Percentiles rank a stretch among this genome's conserved stretches.
Evolutionary conservation across 2,888 invertebrate species (phyloP).

Genomic region (Copidosoma aretas): DNA sequence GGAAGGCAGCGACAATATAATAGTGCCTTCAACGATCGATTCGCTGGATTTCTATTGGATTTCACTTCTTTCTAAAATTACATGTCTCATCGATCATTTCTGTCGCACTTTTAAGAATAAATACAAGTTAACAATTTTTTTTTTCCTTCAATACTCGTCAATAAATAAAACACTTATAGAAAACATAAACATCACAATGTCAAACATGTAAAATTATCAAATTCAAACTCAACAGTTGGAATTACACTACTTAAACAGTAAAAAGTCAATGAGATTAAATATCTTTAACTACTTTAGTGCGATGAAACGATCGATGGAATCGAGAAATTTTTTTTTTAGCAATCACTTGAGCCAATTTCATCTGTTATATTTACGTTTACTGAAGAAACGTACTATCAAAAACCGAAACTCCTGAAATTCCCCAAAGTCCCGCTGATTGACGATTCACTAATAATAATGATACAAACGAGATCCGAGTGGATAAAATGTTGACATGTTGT

Average conservation of each 20-base stretch:
- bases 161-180: conserved; percentile 26
- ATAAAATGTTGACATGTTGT: too few species aligned
- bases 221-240: conserved; percentile 22
- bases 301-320: conserved; percentile 34
- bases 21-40: conserved; percentile 29
- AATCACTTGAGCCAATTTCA: conserved; percentile 35
- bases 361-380: conserved; percentile 31
- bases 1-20: conserved; percentile 38
- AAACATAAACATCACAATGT: conserved; percentile 12
- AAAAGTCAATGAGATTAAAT: conserved; percentile 10
- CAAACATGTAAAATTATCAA: conserved; percentile 12
- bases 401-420: conserved; percentile 33
- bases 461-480: conserved; percentile 35
- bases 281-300: conserved; percentile 17
- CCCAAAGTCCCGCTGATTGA: neutral
- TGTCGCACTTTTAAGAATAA: conserved; percentile 7
- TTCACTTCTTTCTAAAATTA: conserved; percentile 9
- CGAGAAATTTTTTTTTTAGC: conserved; percentile 20
- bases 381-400: conserved; percentile 26
- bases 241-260: conserved; percentile 23
- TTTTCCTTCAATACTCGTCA: neutral
- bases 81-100: conserved; percentile 16
- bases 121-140: conserved; percentile 11
- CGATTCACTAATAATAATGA: conserved; percentile 24
- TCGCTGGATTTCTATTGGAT: conserved; percentile 26